A percentile compares a stretch with the other conserved stretches of the same genome.
These are phyloP conservation scores for Nemotelus nigrinus DNA, from an alignment of 2,888 invertebrate genomes.

Conservation along the genomic window DNA sequence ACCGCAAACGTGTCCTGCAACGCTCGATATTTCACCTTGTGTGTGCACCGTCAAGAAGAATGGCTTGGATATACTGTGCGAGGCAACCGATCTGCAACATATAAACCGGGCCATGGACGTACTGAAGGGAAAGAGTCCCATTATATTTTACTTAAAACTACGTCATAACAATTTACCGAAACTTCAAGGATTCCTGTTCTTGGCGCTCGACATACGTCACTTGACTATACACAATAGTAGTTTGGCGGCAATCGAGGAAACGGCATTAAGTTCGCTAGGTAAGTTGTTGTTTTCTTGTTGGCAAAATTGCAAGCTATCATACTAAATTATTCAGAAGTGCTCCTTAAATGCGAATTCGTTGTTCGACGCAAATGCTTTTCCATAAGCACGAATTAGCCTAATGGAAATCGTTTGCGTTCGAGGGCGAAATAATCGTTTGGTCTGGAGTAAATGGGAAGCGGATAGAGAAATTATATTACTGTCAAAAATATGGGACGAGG, in stretches of 20 bases:
- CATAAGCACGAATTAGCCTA: too few species aligned
- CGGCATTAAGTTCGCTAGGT: conserved; percentile 89
- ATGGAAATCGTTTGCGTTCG: too few species aligned
- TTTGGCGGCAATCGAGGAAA: conserved; percentile 85
- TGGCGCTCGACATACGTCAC: conserved; percentile 87
- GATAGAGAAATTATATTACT: too few species aligned
- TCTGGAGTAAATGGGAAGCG: too few species aligned
- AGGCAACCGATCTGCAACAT: conserved; percentile 82
- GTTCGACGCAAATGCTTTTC: background rate
- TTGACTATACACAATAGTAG: conserved; percentile 90
- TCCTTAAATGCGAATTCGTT: background rate
- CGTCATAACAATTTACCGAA: conserved; percentile 87
- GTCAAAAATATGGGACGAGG: too few species aligned
- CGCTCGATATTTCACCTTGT: conserved; percentile 81
- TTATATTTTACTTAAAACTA: conserved; percentile 88
- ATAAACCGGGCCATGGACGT: conserved; percentile 84
- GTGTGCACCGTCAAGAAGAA: conserved; percentile 87
- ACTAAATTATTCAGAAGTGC: background rate
- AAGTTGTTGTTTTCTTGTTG: conserved; percentile 57
- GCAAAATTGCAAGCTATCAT: background rate
- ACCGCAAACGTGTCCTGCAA: conserved; percentile 79
- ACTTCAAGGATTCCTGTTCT: conserved; percentile 85
- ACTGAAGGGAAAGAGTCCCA: conserved; percentile 80
- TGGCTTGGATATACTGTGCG: conserved; percentile 88
- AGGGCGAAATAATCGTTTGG: too few species aligned